Base-by-base conservation (phyloP, 1,140 invertebrate species). In the Anastrepha obliqua region DNA sequence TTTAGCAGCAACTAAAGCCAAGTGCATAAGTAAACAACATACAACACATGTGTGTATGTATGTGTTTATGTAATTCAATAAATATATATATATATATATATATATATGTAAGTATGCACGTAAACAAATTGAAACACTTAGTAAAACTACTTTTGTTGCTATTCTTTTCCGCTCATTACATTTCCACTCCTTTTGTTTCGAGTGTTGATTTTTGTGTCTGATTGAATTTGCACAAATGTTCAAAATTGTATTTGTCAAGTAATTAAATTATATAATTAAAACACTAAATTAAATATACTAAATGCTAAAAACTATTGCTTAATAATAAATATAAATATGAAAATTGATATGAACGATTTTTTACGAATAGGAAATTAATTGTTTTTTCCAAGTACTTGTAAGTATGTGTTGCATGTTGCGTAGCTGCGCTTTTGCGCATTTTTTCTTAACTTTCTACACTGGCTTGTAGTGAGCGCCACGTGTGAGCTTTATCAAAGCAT, bases 231-330 rank as follows among this genome's bases (percentile, higher is more conserved):
- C 74, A 81, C 74, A 81, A 81, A 55, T 81, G 11, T 81, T 81
- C 47, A 81, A 81, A 81, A 81, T 42, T 81, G 47, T 55, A 17
- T 81, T 81, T 81, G 17, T 81, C 47, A 81, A 81, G 74, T 81
- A 51, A 81, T 81, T 81, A 81, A 51, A 81, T 81, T 81, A 81
- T 81, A 81, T 58, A 81, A 81, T 81, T 81, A 55, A 74, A 20
- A 47, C 15, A 47, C 39, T 74, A 74, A 81, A 81, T 81, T 58
- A 55, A 81, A 29, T 81, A 29, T 81, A 81, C 74, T 55, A 81
- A 81, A 74, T 47, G 13, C 70, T 20, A n/a, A 55, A 81, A 55
- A 81, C 74, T 58, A 81, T 81, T 81, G 15, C 17, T 51, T 74
- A 17, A 55, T 55, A 81, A 81, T 55, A 55, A 81, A 81, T 55